These are phyloP conservation scores for Aphidius gifuensis DNA, from an alignment of 1,140 invertebrate species.

Conservation along the genomic window DNA sequence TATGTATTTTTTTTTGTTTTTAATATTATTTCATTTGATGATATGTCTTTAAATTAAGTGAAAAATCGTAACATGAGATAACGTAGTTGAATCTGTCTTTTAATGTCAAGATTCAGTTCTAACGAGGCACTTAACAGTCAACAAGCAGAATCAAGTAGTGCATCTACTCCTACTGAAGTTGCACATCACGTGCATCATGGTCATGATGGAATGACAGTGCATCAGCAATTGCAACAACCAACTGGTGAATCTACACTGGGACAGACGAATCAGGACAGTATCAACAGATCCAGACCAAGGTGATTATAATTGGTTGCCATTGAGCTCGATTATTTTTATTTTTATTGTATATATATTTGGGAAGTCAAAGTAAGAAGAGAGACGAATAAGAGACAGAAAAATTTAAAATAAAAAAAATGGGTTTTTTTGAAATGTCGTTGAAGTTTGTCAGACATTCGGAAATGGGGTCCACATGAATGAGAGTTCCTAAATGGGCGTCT, in stretches of 20 bases:
- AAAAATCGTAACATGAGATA: constrained; percentile 4
- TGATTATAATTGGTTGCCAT: constrained; percentile 25
- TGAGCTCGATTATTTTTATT: background rate
- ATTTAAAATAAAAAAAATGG: no score
- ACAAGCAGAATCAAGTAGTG: constrained; percentile 33
- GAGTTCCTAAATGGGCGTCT: background rate
- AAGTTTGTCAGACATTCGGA: background rate
- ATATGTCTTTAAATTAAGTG: background rate
- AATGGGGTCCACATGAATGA: constrained; percentile 14
- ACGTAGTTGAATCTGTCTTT: constrained; percentile 15
- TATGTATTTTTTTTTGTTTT: background rate
- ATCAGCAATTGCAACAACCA: constrained; percentile 30
- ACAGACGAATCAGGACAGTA: constrained; percentile 30
- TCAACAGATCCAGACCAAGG: constrained; percentile 35
- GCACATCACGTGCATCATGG: constrained; percentile 26
- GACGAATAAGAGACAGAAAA: no score
- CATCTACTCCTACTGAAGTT: constrained; percentile 28
- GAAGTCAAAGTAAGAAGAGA: no score
- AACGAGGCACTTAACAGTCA: constrained; percentile 35
- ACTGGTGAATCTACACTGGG: constrained; percentile 25
- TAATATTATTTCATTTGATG: background rate
- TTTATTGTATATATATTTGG: no score
- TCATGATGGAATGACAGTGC: constrained; percentile 6
- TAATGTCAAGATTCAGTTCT: constrained; percentile 25
- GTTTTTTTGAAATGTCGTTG: constrained; percentile 1